Percentiles rank a stretch among this genome's conserved stretches.
phyloP scores from a whole-genome alignment of 2,888 invertebrate genomes.

The Agrotis segetum region DNA sequence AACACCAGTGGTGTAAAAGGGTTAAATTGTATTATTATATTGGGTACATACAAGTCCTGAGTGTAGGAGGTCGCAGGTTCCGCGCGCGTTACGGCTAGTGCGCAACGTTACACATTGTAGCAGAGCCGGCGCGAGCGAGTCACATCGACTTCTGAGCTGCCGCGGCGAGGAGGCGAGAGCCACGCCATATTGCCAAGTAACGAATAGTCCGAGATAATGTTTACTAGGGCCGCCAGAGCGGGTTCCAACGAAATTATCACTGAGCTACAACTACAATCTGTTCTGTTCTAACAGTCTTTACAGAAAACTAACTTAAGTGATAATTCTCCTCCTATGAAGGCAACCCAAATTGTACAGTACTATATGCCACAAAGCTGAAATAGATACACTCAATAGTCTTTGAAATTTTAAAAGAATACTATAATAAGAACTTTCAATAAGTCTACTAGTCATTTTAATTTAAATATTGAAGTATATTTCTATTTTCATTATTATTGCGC shows the following conservation, averaged over 20 bases:
- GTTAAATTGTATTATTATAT: slow-evolving; percentile 8
- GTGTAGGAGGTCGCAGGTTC: neutral
- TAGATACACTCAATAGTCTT: neutral
- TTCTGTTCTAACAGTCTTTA: slow-evolving; percentile 2
- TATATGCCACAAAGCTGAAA: neutral
- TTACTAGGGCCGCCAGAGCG: slow-evolving; percentile 8
- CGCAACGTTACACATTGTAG: neutral
- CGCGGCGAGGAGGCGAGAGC: neutral
- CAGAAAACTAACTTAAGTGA: neutral
- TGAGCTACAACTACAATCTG: slow-evolving; percentile 3
- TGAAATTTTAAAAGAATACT: neutral
- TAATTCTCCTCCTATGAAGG: neutral
- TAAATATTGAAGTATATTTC: neutral
- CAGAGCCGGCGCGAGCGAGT: slow-evolving; percentile 12
- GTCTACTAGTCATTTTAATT: neutral
- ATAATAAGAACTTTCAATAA: neutral
- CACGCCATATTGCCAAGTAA: neutral
- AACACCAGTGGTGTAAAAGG: slow-evolving; percentile 25
- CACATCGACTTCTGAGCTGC: neutral
- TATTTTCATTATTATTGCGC: neutral
- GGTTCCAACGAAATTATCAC: slow-evolving; percentile 36
- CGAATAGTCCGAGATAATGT: slow-evolving; percentile 36
- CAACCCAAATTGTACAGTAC: neutral
- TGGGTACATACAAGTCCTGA: neutral
- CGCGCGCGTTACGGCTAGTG: neutral